Base-by-base conservation (phyloP, 2,113 vertebrate species). In the Lepisosteus osseus region DNA sequence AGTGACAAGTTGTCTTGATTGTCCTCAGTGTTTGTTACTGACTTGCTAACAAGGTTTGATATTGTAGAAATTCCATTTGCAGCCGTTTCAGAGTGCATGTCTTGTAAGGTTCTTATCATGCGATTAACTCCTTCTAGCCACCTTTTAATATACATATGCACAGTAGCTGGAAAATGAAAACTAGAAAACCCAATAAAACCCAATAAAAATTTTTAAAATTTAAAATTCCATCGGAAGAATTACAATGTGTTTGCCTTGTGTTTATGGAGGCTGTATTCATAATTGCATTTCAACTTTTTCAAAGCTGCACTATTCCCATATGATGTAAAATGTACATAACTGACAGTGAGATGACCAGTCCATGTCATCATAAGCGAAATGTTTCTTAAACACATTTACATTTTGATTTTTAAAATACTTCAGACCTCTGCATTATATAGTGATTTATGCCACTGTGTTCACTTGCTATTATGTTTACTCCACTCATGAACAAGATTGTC, bases 31-130 rank as follows among this genome's bases (percentile, higher is more conserved):
- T 94, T 92, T 95, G 92, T 94, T 92, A 93, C 94, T 92, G 88
- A 87, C 86, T 88, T 92, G 89, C 94, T 96, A 97, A 95, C 95
- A 95, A 95, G 94, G 89, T 93, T 94, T 92, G 92, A 94, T 96
- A 95, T 96, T 95, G 94, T 95, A 93, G 94, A 94, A 94, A 94
- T 94, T 93, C 91, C 91, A 93, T 94, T 96, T 95, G 94, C 94
- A 92, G 89, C 91, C 87, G 80, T 93, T 92, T 92, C 86, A 88
- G 95, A 95, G 94, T 95, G 93, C 93, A 91, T 94, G 86, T 88
- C 88, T 94, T 86, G 92, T 92, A 95, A 92, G 91, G 89, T 91
- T 86, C 90, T 87, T 89, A 93, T 94, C 92, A 93, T 86, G 90
- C 92, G 90, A 95, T 94, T 94, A 92, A 94, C 92, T 91, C 90